Evolutionary conservation across 2,888 invertebrate genomes (phyloP), one percentile per base, ranked within the genome.

Genomic region (Heliconius sara): DNA sequence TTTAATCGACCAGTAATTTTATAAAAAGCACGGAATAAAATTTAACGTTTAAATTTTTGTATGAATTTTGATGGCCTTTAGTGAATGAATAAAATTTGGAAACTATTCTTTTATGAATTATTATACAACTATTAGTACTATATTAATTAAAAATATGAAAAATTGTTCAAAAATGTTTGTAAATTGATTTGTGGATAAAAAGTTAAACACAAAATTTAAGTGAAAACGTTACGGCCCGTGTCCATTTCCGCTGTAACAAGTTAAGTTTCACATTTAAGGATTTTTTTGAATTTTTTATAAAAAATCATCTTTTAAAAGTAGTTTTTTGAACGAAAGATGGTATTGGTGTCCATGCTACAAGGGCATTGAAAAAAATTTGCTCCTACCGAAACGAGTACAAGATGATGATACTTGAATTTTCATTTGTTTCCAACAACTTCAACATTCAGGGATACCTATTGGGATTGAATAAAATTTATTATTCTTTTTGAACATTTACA

Each of bases 371-470:
- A 13, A 25, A 70, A 47, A 70, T 70, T 47, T 70, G 25, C 39
- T 47, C 47, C 25, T 9, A 70, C 25, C 16, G 25, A 70, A 70
- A 47, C 43, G 70, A 47, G 43, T 25, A 22, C 25, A 5, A 43
- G 70, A 43, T 70, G 43, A 70, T 43, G 70, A 70, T 27, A n/a
- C 43, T 70, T 25, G 70, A 70, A 70, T 43, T 70, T 43, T n/a
- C 16, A 65, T 6, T 27, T 43, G 70, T 43, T 70, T 43, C 16
- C n/a, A 70, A 25, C n/a, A 70, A 70, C 25, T 43, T 70, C 16
- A 27, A 47, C 13, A 19, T 25, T 1, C 43, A 70, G 43, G 43
- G n/a, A 52, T 52, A 52, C 25, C 43, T 43, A 43, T n/a, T 47
- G 43, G 43, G 5, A 12, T 27, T 70, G 16, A 43, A 57, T 22